These are phyloP conservation scores for Gymnobelideus leadbeateri DNA, from an alignment of 2,113 vertebrate genomes.

Conservation along the genomic window DNA sequence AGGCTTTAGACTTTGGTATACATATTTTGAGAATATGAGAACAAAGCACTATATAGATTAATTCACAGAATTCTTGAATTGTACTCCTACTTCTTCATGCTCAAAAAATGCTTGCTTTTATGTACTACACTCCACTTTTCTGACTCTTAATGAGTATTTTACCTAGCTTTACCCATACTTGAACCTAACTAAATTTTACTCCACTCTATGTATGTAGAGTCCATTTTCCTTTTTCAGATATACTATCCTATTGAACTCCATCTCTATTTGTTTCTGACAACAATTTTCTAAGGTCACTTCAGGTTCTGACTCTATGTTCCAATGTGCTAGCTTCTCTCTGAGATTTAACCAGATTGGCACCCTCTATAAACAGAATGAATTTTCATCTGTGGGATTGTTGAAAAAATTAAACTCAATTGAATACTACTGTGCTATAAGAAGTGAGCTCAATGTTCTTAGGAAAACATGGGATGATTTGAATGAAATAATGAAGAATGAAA, in stretches of 20 bases:
- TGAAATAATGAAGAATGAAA: not conserved
- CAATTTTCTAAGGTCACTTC: not conserved
- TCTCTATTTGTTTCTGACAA: conserved; percentile 8
- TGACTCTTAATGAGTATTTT: not conserved
- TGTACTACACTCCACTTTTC: not conserved
- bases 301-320: not conserved
- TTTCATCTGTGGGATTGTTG: not conserved
- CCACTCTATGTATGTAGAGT: not conserved
- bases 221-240: not conserved
- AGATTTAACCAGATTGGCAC: not conserved
- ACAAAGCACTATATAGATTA: conserved; percentile 58
- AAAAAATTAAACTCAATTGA: not conserved
- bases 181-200: not conserved
- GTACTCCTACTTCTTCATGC: not conserved
- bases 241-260: not conserved
- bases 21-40: not conserved
- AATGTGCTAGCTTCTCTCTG: too few relatives aligned
- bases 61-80: conserved; percentile 57
- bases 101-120: not conserved
- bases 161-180: conserved; percentile 2
- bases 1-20: not conserved
- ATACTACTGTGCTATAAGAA: not conserved
- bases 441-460: not conserved
- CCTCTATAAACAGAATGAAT: not conserved
- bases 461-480: not conserved